phyloP scores from a whole-genome alignment of 2,113 vertebrate species.

The Acrocephalus arundinaceus region DNA sequence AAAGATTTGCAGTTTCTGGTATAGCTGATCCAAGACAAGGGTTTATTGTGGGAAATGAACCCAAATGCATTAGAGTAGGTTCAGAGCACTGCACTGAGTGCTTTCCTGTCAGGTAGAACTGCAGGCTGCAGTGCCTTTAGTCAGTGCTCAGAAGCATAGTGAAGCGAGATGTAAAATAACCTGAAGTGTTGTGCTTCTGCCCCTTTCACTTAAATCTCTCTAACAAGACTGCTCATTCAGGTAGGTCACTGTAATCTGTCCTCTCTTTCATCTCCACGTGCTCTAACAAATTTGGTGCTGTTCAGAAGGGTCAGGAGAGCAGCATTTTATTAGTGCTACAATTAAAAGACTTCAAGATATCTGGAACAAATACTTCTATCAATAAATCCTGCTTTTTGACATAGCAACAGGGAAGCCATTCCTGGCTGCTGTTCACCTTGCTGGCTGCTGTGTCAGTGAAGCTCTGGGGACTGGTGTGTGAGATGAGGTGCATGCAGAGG shows the following conservation, averaged over 20 bases:
- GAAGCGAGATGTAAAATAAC: neutral
- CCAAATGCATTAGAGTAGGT: neutral
- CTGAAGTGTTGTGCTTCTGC: neutral
- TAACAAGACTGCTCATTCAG: neutral
- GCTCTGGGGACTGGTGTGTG: neutral
- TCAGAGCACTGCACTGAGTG: neutral
- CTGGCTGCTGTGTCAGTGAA: fast-evolving
- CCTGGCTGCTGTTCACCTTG: neutral
- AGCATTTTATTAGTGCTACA: neutral
- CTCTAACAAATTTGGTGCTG: neutral
- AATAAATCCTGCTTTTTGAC: neutral
- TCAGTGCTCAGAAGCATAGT: neutral
- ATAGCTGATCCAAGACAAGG: neutral
- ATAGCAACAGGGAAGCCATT: neutral
- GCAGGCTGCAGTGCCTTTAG: neutral
- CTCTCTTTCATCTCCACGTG: neutral
- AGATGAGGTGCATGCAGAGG: neutral
- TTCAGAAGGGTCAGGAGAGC: neutral
- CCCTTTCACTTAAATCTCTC: neutral
- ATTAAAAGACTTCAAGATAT: neutral
- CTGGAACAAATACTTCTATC: neutral
- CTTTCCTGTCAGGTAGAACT: neutral
- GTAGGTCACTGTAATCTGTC: neutral
- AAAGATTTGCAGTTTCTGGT: neutral
- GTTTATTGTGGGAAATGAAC: neutral